These are phyloP conservation scores for Chiridota heheva DNA, from an alignment of 35 echinoderm and acorn worm genomes.

Conservation along the genomic window DNA sequence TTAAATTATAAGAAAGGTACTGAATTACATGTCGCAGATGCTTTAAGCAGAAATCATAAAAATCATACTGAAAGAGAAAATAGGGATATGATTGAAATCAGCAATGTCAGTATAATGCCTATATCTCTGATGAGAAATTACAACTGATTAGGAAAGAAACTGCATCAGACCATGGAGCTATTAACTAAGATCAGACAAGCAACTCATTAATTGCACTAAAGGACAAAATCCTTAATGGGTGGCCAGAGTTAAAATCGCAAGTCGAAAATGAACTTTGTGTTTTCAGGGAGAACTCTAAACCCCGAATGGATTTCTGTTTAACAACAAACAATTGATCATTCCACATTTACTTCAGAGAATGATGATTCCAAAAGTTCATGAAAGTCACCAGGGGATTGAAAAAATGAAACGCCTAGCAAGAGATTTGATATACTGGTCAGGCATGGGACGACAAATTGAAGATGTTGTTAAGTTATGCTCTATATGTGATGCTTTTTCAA, in stretches of 20 bases:
- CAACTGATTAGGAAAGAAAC: background rate
- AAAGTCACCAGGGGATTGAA: slow-evolving; percentile 34
- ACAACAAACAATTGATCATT: slow-evolving; percentile 20
- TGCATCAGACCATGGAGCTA: background rate
- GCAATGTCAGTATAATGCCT: slow-evolving; percentile 25
- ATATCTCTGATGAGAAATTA: slow-evolving; percentile 13
- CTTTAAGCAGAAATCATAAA: slow-evolving; percentile 17
- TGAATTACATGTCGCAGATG: slow-evolving; percentile 31
- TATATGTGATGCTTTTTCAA: background rate
- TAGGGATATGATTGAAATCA: slow-evolving; percentile 15
- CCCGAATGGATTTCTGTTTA: slow-evolving; percentile 14
- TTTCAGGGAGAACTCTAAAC: slow-evolving; percentile 1
- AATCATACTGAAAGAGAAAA: slow-evolving; percentile 20
- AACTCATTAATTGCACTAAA: background rate
- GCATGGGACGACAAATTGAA: background rate
- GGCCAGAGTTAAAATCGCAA: slow-evolving; percentile 9
- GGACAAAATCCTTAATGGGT: slow-evolving; percentile 26
- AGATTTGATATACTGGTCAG: slow-evolving; percentile 13
- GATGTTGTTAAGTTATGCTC: background rate
- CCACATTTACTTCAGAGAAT: slow-evolving; percentile 2
- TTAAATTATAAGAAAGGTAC: slow-evolving; percentile 14
- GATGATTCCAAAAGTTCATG: slow-evolving; percentile 29
- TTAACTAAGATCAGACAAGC: too few species aligned
- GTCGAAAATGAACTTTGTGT: background rate
- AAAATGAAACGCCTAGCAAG: slow-evolving; percentile 17